Conservation (phyloP, 2,113 vertebrate genomes). For the Madoqua kirkii region DNA sequence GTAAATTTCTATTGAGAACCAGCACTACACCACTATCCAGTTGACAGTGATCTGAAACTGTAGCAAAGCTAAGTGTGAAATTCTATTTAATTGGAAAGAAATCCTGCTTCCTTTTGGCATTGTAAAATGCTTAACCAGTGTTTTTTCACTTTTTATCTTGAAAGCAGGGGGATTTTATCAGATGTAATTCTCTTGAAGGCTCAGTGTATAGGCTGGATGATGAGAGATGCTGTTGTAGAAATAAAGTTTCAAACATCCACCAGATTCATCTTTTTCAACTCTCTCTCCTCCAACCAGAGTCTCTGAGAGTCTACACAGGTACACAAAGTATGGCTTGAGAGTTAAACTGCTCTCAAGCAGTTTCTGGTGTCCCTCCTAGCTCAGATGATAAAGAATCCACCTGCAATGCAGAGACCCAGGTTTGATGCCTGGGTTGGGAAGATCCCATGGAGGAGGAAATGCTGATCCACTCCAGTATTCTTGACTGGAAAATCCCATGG, state of each 20-base stretch:
- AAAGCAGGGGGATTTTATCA: neutral
- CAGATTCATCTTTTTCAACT: neutral
- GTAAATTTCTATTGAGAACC: neutral
- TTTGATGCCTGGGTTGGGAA: neutral
- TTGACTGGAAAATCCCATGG: neutral
- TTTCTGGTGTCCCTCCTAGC: neutral
- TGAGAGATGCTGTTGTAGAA: neutral
- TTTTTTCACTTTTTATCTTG: neutral
- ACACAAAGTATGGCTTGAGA: neutral
- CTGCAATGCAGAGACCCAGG: neutral
- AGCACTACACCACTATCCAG: neutral
- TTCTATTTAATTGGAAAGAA: conserved; percentile 15
- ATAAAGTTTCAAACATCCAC: neutral
- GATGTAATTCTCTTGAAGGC: neutral
- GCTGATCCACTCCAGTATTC: neutral
- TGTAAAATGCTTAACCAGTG: neutral
- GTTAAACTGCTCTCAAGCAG: neutral
- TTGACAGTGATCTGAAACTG: neutral
- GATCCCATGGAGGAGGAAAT: neutral
- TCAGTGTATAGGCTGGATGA: neutral
- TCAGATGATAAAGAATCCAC: neutral
- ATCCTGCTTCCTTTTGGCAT: neutral
- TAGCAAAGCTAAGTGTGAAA: conserved; percentile 20
- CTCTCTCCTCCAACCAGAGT: neutral
- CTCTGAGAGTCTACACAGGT: neutral